phyloP scores from a whole-genome alignment of 2,797 vertebrate genomes.

The Xenopus petersii region DNA sequence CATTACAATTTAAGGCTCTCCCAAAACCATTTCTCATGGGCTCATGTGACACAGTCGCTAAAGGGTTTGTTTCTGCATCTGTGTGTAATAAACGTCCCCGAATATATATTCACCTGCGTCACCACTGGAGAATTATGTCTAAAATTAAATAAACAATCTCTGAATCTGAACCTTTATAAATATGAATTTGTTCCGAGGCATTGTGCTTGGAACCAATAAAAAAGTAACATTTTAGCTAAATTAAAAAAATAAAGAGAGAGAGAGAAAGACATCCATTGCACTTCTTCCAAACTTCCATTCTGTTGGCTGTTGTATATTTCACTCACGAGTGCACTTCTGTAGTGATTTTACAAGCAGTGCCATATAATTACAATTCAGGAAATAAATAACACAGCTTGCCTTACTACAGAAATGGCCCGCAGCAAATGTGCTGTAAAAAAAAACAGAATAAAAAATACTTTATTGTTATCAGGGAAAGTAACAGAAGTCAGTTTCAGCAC shows the following conservation, averaged over 20 bases:
- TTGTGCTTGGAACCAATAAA: too few species aligned
- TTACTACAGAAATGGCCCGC: not conserved
- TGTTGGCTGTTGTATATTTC: too few species aligned
- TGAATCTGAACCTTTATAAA: too few species aligned
- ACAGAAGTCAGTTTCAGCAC: not conserved
- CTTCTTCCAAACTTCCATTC: too few species aligned
- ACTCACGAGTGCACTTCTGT: not conserved
- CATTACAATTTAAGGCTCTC: slow-evolving; percentile 29
- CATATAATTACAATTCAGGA: not conserved
- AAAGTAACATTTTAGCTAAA: too few species aligned
- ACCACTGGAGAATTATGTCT: too few species aligned
- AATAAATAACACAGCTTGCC: slow-evolving; percentile 3
- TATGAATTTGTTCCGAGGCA: too few species aligned
- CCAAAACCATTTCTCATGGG: slow-evolving; percentile 13
- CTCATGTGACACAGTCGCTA: slow-evolving; percentile 29
- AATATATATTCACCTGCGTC: not conserved
- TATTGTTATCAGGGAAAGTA: not conserved
- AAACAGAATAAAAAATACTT: not conserved
- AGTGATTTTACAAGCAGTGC: not conserved
- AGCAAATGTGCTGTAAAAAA: not conserved
- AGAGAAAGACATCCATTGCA: too few species aligned
- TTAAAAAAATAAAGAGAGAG: too few species aligned
- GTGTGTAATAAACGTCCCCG: not conserved
- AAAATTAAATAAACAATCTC: too few species aligned
- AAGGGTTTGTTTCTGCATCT: slow-evolving; percentile 6